These are phyloP conservation scores for Dendronephthya gigantea DNA, from an alignment of 64 coral and sea anemone genomes.

Conservation along the genomic window DNA sequence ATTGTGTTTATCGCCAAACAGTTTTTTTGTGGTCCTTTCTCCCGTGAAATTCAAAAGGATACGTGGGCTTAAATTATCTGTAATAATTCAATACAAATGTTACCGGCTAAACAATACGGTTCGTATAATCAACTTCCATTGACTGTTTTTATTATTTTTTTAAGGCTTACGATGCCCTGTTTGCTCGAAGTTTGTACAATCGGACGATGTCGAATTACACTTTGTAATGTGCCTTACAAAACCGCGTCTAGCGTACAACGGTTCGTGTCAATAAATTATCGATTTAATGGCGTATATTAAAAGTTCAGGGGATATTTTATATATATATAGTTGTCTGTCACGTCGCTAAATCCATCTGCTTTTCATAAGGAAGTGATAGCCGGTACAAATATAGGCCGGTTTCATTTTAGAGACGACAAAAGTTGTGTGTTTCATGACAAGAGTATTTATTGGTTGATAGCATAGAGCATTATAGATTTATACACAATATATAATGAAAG, in stretches of 20 bases:
- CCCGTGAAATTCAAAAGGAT: not conserved
- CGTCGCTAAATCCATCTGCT: too few relatives aligned
- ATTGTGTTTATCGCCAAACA: not conserved
- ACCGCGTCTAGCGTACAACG: slow-evolving; percentile 87
- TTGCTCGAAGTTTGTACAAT: slow-evolving; percentile 77
- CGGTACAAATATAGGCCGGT: too few relatives aligned
- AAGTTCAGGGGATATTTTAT: too few relatives aligned
- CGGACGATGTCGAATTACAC: slow-evolving; percentile 89
- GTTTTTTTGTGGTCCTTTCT: not conserved
- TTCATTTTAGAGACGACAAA: too few relatives aligned
- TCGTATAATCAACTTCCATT: not conserved
- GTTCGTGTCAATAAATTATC: too few relatives aligned
- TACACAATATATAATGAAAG: not conserved
- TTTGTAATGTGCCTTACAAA: slow-evolving; percentile 95
- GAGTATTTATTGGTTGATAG: not conserved
- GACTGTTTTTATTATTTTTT: not conserved
- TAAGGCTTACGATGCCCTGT: slow-evolving; percentile 92
- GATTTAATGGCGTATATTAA: too few relatives aligned
- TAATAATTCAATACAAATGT: too few relatives aligned
- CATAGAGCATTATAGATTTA: not conserved
- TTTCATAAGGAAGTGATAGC: too few relatives aligned
- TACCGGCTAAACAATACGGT: not conserved
- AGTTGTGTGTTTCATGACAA: too few relatives aligned
- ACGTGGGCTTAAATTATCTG: too few relatives aligned
- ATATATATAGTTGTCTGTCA: too few relatives aligned